These are phyloP conservation scores for Eulithis testata DNA, from an alignment of 2,888 invertebrate genomes.

Conservation along the genomic window DNA sequence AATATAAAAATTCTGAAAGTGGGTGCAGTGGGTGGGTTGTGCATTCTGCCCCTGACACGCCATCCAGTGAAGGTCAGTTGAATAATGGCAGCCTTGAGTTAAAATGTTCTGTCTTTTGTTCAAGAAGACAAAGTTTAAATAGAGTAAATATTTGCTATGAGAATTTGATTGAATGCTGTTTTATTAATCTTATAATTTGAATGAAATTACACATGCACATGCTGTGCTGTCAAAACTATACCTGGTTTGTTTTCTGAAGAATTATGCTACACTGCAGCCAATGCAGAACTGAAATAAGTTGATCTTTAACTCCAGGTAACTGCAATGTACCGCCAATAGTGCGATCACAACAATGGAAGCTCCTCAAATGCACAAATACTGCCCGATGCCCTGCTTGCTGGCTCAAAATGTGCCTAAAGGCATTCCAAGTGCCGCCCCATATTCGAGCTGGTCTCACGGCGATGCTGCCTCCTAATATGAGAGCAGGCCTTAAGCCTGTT, in stretches of 20 bases:
- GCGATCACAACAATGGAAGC: conserved; percentile 89
- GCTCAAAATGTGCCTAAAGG: conserved; percentile 92
- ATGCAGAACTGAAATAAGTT: neutral
- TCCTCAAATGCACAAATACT: conserved; percentile 88
- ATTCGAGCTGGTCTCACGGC: conserved; percentile 87
- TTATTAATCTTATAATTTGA: too few species aligned
- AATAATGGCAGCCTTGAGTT: conserved; percentile 19
- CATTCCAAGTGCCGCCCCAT: conserved; percentile 90
- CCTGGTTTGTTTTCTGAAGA: too few species aligned
- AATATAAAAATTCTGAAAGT: neutral
- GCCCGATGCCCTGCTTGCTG: conserved; percentile 94
- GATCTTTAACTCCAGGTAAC: conserved; percentile 75
- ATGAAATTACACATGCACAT: too few species aligned
- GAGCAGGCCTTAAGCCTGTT: conserved; percentile 61
- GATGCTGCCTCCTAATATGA: conserved; percentile 88
- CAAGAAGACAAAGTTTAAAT: too few species aligned
- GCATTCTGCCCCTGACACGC: conserved; percentile 13
- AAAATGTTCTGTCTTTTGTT: neutral
- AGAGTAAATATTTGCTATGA: too few species aligned
- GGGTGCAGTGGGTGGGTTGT: conserved; percentile 20
- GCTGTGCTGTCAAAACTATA: too few species aligned
- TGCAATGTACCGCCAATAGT: conserved; percentile 90
- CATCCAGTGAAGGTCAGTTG: conserved; percentile 14
- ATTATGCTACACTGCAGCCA: too few species aligned
- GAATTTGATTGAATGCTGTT: too few species aligned